Conservation (phyloP, 2,888 invertebrate species). For the Drosophila sordidapex region DNA sequence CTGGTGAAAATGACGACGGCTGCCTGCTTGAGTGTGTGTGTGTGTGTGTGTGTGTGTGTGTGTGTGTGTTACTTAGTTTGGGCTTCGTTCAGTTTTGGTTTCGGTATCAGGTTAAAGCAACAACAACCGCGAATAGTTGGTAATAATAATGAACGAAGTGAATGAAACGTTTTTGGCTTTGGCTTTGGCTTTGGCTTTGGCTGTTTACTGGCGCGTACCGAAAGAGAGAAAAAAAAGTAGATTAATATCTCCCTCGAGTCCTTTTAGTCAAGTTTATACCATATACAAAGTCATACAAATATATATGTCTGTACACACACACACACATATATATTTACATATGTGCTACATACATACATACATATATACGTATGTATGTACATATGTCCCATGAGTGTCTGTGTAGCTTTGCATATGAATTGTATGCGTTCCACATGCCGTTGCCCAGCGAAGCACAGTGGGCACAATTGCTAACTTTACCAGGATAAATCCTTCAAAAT, state of each 20-base stretch:
- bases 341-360: constrained; percentile 5
- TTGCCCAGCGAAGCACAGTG: constrained; percentile 52
- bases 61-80: constrained; percentile 27
- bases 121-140: constrained; percentile 72
- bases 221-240: constrained; percentile 58
- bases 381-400: constrained; percentile 54
- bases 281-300: constrained; percentile 39
- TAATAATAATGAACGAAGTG: constrained; percentile 74
- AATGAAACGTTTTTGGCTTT: constrained; percentile 65
- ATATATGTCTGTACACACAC: constrained; percentile 2
- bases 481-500: neutral
- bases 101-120: constrained; percentile 71
- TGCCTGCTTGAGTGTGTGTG: neutral
- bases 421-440: constrained; percentile 63
- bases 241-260: constrained; percentile 80
- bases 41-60: neutral
- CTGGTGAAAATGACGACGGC: constrained; percentile 57
- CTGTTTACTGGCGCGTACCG: constrained; percentile 50
- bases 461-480: neutral
- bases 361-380: neutral
- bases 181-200: constrained; percentile 42
- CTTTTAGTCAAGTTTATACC: constrained; percentile 77
- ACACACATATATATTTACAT: constrained; percentile 13
- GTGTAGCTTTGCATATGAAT: constrained; percentile 64
- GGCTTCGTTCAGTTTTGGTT: constrained; percentile 68